phyloP scores from a whole-genome alignment of 1,140 invertebrate species.

The Heliconius himera region DNA sequence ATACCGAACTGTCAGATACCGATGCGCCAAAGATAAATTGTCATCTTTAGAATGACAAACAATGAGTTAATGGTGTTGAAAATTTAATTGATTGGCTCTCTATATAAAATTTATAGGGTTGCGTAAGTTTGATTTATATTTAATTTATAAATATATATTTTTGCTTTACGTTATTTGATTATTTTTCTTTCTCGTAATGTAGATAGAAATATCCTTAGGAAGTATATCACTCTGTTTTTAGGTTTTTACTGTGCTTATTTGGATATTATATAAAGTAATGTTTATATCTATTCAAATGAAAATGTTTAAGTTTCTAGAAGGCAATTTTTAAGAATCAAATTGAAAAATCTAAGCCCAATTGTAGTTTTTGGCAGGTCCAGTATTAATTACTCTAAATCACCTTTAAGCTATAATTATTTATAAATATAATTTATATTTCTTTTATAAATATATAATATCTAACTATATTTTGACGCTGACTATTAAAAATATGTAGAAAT shows the following conservation, averaged over 20 bases:
- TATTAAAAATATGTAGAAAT: conserved; percentile 26
- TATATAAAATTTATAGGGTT: conserved; percentile 5
- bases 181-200: background rate
- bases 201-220: background rate
- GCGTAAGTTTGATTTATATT: background rate
- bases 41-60: conserved; percentile 24
- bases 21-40: conserved; percentile 23
- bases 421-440: too few relatives aligned
- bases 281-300: too few relatives aligned
- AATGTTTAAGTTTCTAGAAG: too few relatives aligned
- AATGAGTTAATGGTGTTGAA: conserved; percentile 19
- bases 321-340: too few relatives aligned
- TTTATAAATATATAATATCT: too few relatives aligned
- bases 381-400: too few relatives aligned
- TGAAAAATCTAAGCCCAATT: too few relatives aligned
- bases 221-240: background rate
- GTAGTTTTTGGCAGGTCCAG: too few relatives aligned
- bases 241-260: background rate
- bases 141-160: background rate
- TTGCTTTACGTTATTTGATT: background rate
- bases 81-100: conserved; percentile 22
- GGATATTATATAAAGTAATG: background rate
- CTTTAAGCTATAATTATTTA: too few relatives aligned
- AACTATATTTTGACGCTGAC: background rate
- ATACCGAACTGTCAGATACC: conserved; percentile 27